Percentiles rank a stretch among this genome's conserved stretches.
Conservation (phyloP, 2,113 vertebrate species). For the Otocyon megalotis region DNA sequence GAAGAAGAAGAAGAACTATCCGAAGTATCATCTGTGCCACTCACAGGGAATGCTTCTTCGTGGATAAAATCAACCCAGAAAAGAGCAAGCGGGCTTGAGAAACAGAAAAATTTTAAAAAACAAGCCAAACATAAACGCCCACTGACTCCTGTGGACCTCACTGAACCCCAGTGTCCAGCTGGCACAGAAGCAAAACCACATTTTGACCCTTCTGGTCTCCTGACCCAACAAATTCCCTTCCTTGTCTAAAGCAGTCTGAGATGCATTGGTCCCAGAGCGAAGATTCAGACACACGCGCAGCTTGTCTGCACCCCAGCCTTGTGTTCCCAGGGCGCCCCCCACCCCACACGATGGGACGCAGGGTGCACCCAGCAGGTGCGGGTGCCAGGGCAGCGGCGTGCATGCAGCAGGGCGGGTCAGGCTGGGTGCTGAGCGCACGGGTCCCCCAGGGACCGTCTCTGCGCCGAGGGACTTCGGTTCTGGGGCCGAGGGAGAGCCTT, state of each 20-base stretch:
- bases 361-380: too few relatives aligned
- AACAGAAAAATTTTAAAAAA: neutral
- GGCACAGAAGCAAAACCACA: neutral
- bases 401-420: too few relatives aligned
- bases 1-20: too few relatives aligned
- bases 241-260: neutral
- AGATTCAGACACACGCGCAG: accelerated
- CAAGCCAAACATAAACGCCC: neutral
- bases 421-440: neutral
- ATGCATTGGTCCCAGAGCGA: neutral
- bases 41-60: neutral
- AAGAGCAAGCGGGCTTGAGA: neutral
- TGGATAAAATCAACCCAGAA: neutral
- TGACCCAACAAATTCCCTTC: neutral
- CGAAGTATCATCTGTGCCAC: too few relatives aligned
- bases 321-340: neutral
- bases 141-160: neutral
- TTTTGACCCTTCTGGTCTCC: too few relatives aligned
- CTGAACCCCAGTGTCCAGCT: too few relatives aligned
- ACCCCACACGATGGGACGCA: accelerated
- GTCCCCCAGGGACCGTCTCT: accelerated
- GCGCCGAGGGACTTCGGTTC: neutral
- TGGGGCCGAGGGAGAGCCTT: neutral
- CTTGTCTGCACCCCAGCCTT: neutral
- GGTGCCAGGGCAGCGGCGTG: too few relatives aligned